These are phyloP conservation scores for Tragelaphus buxtoni DNA, from an alignment of 2,113 vertebrate species.

Conservation along the genomic window DNA sequence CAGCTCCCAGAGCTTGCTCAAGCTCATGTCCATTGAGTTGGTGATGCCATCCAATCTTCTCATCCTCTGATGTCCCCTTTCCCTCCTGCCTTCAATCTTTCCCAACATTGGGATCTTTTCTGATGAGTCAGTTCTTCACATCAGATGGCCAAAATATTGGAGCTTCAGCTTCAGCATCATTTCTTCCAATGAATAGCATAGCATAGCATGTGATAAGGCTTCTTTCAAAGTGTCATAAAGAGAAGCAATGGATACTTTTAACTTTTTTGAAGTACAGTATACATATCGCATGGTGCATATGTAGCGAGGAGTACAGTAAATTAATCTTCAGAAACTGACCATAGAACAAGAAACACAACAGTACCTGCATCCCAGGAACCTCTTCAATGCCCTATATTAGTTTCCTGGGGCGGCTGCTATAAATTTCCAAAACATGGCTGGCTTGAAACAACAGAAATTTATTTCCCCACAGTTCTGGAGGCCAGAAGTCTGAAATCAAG, in stretches of 20 bases:
- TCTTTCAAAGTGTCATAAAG: background rate
- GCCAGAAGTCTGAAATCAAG: background rate
- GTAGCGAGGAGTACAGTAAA: background rate
- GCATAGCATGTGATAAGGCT: background rate
- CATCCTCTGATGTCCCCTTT: background rate
- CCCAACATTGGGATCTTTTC: background rate
- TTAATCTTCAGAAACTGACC: background rate
- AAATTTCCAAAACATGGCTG: background rate
- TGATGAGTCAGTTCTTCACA: background rate
- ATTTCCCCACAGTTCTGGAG: background rate
- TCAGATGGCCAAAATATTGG: background rate
- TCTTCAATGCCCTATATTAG: background rate
- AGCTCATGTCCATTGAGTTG: background rate
- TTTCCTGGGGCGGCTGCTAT: background rate
- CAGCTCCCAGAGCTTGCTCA: background rate
- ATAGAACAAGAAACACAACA: background rate
- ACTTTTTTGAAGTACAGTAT: background rate
- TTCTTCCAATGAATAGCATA: background rate
- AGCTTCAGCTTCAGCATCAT: background rate
- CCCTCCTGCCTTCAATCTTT: background rate
- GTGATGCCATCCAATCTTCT: background rate
- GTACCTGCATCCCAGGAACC: background rate
- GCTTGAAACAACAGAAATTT: background rate
- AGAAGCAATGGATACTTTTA: background rate
- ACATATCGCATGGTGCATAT: background rate